Base-by-base conservation (phyloP, 2,888 invertebrate species). In the Clistopyga incitator region DNA sequence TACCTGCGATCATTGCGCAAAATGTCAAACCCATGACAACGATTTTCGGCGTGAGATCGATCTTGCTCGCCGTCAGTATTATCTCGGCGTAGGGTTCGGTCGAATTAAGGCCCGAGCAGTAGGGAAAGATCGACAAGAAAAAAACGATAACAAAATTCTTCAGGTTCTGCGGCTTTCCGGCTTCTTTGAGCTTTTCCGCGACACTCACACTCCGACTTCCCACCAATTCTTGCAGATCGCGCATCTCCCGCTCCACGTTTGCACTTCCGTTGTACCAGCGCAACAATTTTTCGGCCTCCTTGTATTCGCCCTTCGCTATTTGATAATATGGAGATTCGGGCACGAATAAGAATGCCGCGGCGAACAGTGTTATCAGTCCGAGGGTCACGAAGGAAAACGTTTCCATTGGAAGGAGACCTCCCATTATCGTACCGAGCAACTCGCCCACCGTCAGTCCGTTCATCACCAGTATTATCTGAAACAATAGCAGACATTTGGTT, bases 61-160 rank as follows among this genome's bases (percentile, higher is more conserved):
- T 86, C 13, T 91, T 91, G 38, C 94, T 93, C 52, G 88, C 89
- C n/a, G 86, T 87, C 29, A 94, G 89, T 54, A 94, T 92, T 10
- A 91, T 92, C 82, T 94, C 94, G 8, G 92, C 90, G 84, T 94
- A 94, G 79, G 92, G 93, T 71, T 90, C 91, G 34, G 94, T 90
- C 0, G 93, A 92, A 84, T 93, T 94, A 85, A 92, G 92, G 1
- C 94, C 94, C 34, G 92, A 92, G 15, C 94, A 91, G 85, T 95
- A 95, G 74, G 94, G 94, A 82, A 95, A 94, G 18, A 95, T 0
- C 0, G n/a, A n/a, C n/a, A n/a, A n/a, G n/a, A n/a, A n/a, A n/a
- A n/a, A n/a, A n/a, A 88, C 15, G 91, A 92, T 47, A n/a, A 94
- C 92, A 10, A 94, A 91, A 2, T 93, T 94, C 34, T 90, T 92